Conservation (phyloP, 2,797 vertebrate species). For the Coendou prehensilis region DNA sequence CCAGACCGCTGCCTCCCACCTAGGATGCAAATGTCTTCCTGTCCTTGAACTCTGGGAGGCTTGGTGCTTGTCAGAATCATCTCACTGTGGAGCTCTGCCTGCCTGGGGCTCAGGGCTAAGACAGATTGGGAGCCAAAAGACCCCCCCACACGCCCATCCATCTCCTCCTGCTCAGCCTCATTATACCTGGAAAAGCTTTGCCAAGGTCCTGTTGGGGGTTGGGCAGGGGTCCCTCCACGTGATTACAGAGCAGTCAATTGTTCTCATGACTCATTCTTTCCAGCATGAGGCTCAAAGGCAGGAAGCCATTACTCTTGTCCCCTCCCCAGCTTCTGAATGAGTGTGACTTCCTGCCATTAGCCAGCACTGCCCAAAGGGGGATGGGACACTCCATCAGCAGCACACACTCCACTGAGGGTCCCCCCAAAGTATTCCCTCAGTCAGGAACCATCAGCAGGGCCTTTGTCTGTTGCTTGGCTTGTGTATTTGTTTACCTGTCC, state of each 20-base stretch:
- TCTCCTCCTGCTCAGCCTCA: slow-evolving; percentile 56
- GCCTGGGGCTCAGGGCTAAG: not conserved
- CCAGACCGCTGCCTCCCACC: not conserved
- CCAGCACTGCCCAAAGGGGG: not conserved
- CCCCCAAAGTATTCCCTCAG: not conserved
- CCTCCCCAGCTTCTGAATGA: slow-evolving; percentile 13
- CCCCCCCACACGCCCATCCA: not conserved
- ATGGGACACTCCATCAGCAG: not conserved
- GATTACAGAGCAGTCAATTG: slow-evolving; percentile 21
- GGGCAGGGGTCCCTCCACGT: not conserved
- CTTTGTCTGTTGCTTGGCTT: slow-evolving; percentile 39
- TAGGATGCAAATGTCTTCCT: slow-evolving; percentile 51
- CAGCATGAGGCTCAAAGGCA: not conserved
- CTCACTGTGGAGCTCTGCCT: not conserved
- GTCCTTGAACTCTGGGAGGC: slow-evolving; percentile 54
- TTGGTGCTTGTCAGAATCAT: not conserved
- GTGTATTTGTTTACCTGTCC: slow-evolving; percentile 30
- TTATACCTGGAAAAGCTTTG: slow-evolving; percentile 46
- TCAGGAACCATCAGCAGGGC: slow-evolving; percentile 48
- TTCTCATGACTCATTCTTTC: slow-evolving; percentile 44
- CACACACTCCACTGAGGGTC: not conserved
- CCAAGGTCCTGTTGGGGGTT: not conserved
- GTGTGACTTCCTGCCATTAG: slow-evolving; percentile 24
- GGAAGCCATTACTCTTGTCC: not conserved
- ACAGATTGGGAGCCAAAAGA: slow-evolving; percentile 51